Base-by-base conservation (phyloP, 2,113 vertebrate genomes). In the Pelvicachromis taeniatus region DNA sequence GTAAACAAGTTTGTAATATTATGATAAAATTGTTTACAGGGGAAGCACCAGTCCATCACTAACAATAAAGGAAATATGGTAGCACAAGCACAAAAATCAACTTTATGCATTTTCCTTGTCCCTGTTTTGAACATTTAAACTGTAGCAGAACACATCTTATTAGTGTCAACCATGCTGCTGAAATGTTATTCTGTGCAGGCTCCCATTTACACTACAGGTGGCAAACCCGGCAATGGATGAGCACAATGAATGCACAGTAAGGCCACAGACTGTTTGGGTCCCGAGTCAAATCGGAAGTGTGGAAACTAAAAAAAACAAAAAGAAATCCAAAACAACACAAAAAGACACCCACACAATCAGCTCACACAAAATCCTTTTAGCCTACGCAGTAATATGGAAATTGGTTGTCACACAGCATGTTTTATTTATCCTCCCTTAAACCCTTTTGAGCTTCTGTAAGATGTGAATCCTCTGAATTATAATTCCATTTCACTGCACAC, bases 381-480 rank as follows among this genome's bases (percentile, higher is more conserved):
- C 56, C 33, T 26, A 6, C 29, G 81, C 50, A 23, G 58, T 54
- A 55, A 19, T 54, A 73, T 40, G 17, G 9, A 83, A 55, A 73
- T 10, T 55, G 26, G 33, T 68, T 75, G 33, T 77, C 35, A 65
- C 55, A 81, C 40, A 48, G 3, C 6, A n/a, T n/a, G 50, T 13
- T 54, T 80, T 58, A 88, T 79, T 83, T 77, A 77, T 90, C 77
- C 26, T 55, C 58, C 58, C 19, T 56, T 78, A 84, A 80, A 83
- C 58, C 65, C 16, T 16, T 13, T 31, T 77, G 70, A 78, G 35
- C 9, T 56, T 56, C 17, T 33, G 38, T 61, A 61, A 63, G 61
- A 78, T 29, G 77, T 54, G 40, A 87, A 54, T 80, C 26, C 56
- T 38, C 53, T 48, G 33, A 79, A 75, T 81, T 45, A 52, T 26